Evolutionary conservation across 2,888 invertebrate genomes (phyloP).

Genomic region (Oscheius sp.): DNA sequence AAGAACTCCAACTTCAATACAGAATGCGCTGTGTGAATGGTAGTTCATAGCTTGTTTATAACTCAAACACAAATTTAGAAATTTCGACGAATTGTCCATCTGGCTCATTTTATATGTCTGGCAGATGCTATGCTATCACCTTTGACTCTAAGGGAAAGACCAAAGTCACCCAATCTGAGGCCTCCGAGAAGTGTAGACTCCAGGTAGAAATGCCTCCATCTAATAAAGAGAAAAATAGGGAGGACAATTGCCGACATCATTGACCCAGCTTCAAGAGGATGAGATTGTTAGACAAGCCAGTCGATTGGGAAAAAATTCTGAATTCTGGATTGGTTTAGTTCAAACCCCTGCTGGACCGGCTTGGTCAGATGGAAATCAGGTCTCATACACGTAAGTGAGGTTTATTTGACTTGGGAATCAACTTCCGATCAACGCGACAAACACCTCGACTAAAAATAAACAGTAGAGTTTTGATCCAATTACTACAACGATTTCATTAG

Average conservation of each 20-base stretch:
- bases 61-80: background rate
- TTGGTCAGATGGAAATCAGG: constrained; percentile 25
- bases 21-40: constrained; percentile 41
- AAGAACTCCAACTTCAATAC: constrained; percentile 45
- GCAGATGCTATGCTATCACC: constrained; percentile 41
- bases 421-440: background rate
- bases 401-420: background rate
- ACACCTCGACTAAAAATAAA: background rate
- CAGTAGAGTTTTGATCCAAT: background rate
- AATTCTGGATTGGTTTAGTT: constrained; percentile 29
- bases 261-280: background rate
- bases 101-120: constrained; percentile 33
- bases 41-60: background rate
- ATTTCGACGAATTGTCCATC: constrained; percentile 29
- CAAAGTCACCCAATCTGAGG: constrained; percentile 31
- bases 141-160: constrained; percentile 38
- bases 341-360: background rate
- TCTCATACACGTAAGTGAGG: constrained; percentile 21
- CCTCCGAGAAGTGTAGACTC: constrained; percentile 26
- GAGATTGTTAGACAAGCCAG: constrained; percentile 16
- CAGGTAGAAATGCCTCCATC: background rate
- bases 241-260: constrained; percentile 11
- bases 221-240: background rate
- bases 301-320: constrained; percentile 3
- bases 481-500: background rate